Conservation (phyloP, 2,888 invertebrate species). For the Lasioglossum malachurum region DNA sequence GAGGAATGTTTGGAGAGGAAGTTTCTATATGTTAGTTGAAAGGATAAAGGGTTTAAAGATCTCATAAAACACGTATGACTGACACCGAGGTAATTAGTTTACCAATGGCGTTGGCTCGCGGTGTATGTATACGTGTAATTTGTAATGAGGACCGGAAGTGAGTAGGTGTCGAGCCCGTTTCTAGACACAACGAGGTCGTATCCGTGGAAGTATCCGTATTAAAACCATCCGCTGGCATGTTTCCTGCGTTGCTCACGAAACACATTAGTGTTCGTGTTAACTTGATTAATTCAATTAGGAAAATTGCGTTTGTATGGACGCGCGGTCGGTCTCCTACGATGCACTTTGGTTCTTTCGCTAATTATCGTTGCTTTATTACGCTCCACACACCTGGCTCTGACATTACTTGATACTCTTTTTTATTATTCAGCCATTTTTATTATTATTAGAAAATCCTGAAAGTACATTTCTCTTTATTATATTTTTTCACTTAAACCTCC, state of each 20-base stretch:
- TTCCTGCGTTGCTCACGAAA: slow-evolving; percentile 54
- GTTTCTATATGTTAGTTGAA: background rate
- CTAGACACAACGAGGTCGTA: slow-evolving; percentile 62
- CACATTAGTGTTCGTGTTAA: slow-evolving; percentile 24
- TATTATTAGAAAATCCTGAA: background rate
- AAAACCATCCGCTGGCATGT: slow-evolving; percentile 47
- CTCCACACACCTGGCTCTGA: background rate
- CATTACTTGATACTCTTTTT: background rate
- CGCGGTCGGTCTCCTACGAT: background rate
- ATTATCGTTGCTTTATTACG: background rate
- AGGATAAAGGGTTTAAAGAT: background rate
- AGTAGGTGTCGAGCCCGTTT: slow-evolving; percentile 68
- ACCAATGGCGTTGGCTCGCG: slow-evolving; percentile 7
- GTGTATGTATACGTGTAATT: slow-evolving; percentile 22
- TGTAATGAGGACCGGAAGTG: slow-evolving; percentile 70
- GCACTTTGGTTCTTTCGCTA: background rate
- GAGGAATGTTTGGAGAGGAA: background rate
- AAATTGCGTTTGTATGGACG: slow-evolving; percentile 10
- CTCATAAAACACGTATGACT: background rate
- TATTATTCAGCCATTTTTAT: background rate
- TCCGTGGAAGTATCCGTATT: slow-evolving; percentile 58
- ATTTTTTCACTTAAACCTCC: background rate
- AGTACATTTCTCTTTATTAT: background rate
- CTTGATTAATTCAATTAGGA: slow-evolving; percentile 39
- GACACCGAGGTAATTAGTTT: background rate